Evolutionary conservation across 2,888 invertebrate genomes (phyloP).

Genomic region (Patella ulyssiponensis): DNA sequence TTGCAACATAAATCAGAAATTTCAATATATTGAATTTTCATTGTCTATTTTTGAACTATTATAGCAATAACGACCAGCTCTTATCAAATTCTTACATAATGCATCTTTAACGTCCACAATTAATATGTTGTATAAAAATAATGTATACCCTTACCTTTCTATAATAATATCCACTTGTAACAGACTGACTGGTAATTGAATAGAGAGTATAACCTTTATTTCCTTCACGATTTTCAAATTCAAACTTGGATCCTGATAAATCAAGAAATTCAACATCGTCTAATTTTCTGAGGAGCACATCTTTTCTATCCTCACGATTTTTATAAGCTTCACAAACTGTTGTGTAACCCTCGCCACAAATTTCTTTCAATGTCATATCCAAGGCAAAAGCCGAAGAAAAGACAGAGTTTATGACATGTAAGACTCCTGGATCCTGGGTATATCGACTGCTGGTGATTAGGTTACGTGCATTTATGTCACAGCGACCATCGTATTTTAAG

Average conservation of each 20-base stretch:
- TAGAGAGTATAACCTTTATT: conserved; percentile 60
- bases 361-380: conserved; percentile 52
- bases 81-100: too few species aligned
- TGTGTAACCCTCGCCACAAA: conserved; percentile 58
- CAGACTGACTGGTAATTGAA: conserved; percentile 37
- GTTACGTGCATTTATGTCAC: conserved; percentile 40
- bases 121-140: too few species aligned
- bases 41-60: too few species aligned
- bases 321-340: conserved; percentile 62
- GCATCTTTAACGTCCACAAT: too few species aligned
- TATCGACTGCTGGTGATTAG: conserved; percentile 49
- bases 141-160: conserved; percentile 33
- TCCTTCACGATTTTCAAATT: conserved; percentile 57
- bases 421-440: conserved; percentile 60
- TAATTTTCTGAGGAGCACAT: conserved; percentile 49
- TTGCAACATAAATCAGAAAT: too few species aligned
- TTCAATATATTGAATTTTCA: too few species aligned
- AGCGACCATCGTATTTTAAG: conserved; percentile 40
- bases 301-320: conserved; percentile 40
- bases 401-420: conserved; percentile 68
- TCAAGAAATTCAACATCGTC: conserved; percentile 56
- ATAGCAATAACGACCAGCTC: too few species aligned
- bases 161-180: conserved; percentile 37
- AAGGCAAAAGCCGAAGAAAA: conserved; percentile 64
- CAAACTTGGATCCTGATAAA: conserved; percentile 50